Evolutionary conservation across 2,113 vertebrate genomes (phyloP).

Genomic region (Ictalurus furcatus): DNA sequence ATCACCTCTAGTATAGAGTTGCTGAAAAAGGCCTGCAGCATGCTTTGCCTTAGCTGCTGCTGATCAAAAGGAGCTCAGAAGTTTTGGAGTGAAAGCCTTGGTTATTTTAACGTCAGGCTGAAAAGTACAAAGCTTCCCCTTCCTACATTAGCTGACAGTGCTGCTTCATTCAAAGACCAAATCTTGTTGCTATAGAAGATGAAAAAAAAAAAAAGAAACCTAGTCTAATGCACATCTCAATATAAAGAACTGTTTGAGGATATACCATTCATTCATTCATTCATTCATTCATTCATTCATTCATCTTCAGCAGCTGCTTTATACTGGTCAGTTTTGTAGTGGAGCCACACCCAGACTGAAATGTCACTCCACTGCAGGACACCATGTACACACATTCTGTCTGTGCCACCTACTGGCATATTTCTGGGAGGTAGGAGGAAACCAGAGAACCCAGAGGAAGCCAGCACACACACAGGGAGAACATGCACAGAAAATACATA

Average conservation of each 20-base stretch:
- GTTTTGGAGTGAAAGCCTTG: constrained; percentile 22
- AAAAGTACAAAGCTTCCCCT: constrained; percentile 44
- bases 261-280: neutral
- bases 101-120: constrained; percentile 35
- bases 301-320: neutral
- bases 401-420: neutral
- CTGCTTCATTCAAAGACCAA: constrained; percentile 33
- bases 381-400: neutral
- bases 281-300: neutral
- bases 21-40: constrained; percentile 9
- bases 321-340: neutral
- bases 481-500: neutral
- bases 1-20: neutral
- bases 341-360: neutral
- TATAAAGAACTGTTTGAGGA: neutral
- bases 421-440: neutral
- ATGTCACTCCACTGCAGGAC: neutral
- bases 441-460: neutral
- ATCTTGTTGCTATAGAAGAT: neutral
- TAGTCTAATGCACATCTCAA: neutral
- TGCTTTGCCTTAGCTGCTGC: neutral
- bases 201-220: neutral
- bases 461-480: neutral
- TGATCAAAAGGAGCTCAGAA: constrained; percentile 46
- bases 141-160: constrained; percentile 22